A percentile compares a stretch with the other conserved stretches of the same genome.
These are phyloP conservation scores for Plemyria rubiginata DNA, from an alignment of 2,888 invertebrate genomes.

Conservation along the genomic window DNA sequence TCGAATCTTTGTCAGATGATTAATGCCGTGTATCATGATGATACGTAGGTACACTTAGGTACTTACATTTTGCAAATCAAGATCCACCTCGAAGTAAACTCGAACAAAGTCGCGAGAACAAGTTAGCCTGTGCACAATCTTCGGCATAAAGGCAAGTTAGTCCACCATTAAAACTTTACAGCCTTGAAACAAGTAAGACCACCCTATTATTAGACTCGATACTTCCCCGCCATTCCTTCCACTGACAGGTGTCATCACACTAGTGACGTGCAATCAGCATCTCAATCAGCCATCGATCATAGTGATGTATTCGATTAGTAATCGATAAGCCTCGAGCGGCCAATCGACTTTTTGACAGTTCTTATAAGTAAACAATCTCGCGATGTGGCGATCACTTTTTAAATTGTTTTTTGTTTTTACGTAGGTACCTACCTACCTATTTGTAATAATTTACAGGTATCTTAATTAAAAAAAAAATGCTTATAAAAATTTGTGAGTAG, in stretches of 20 bases:
- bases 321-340: conserved; percentile 18
- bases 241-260: conserved; percentile 16
- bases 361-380: conserved; percentile 14
- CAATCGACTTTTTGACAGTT: conserved; percentile 7
- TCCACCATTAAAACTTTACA: neutral
- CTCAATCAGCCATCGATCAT: conserved; percentile 25
- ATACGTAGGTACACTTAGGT: no score
- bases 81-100: neutral
- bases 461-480: no score
- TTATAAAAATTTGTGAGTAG: no score
- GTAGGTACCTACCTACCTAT: neutral
- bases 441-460: no score
- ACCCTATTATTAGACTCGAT: neutral
- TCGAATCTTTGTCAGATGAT: no score
- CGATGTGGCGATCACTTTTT: neutral
- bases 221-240: conserved; percentile 5
- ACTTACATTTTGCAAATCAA: no score
- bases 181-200: neutral
- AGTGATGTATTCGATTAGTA: conserved; percentile 19
- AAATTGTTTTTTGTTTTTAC: neutral
- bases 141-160: neutral
- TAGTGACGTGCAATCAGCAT: conserved; percentile 16
- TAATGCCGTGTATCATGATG: no score
- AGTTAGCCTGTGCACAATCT: neutral
- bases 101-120: neutral